These are phyloP conservation scores for Anguilla japonica DNA, from an alignment of 2,113 vertebrate species.

Conservation along the genomic window DNA sequence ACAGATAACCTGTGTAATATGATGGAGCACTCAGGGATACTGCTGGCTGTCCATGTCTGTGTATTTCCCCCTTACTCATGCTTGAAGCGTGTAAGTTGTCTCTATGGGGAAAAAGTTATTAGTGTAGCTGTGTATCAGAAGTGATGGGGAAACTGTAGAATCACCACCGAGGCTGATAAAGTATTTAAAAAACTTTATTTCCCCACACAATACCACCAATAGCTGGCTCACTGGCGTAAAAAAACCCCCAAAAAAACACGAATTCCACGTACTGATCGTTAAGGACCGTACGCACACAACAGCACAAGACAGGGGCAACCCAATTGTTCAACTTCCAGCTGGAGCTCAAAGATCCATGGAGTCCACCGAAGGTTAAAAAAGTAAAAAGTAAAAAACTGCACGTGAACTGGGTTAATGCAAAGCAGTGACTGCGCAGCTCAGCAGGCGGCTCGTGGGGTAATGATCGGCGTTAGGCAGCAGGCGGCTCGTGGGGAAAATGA, in stretches of 20 bases:
- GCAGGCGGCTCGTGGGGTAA: no score
- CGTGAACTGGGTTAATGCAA: neutral
- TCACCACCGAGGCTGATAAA: neutral
- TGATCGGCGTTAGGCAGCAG: no score
- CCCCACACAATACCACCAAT: neutral
- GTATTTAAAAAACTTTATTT: neutral
- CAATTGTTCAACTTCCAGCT: slow-evolving; percentile 21
- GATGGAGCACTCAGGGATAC: neutral
- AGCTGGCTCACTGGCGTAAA: neutral
- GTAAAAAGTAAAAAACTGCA: neutral
- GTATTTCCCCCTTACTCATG: neutral
- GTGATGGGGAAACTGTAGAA: neutral
- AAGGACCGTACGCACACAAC: neutral
- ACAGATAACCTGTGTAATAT: slow-evolving; percentile 15
- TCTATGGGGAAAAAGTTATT: neutral
- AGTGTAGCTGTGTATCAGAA: neutral
- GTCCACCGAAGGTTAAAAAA: slow-evolving; percentile 17
- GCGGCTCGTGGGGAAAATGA: no score
- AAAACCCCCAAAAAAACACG: neutral
- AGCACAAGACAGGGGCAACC: neutral
- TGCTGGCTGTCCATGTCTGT: neutral
- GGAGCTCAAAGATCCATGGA: neutral
- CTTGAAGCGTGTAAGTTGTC: neutral
- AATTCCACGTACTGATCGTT: neutral
- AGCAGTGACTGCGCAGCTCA: neutral